phyloP scores from a whole-genome alignment of 2,797 vertebrate genomes.

The Anas flavirostris region DNA sequence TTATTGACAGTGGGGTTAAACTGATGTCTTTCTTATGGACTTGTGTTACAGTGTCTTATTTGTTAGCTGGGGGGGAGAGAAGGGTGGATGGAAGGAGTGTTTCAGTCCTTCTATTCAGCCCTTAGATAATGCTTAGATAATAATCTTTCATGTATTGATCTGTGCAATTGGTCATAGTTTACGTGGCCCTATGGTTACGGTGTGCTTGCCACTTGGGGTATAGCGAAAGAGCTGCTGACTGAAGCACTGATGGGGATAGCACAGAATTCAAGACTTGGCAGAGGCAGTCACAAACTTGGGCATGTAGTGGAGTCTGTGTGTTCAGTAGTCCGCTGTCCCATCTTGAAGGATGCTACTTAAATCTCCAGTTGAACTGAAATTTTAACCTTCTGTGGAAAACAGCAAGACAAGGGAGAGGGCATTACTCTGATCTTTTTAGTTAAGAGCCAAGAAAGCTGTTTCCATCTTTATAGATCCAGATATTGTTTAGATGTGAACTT shows the following conservation, averaged over 20 bases:
- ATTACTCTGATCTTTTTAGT: background rate
- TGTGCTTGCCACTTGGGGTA: background rate
- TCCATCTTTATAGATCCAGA: background rate
- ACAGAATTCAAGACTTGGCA: background rate
- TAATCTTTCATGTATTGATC: background rate
- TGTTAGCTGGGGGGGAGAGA: background rate
- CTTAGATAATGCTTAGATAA: background rate
- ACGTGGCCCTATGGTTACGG: background rate
- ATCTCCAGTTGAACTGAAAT: background rate
- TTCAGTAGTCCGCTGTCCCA: background rate
- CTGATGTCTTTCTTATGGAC: background rate
- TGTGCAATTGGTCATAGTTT: background rate
- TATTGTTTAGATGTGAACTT: background rate
- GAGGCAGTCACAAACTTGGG: background rate
- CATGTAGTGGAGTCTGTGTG: rapidly evolving
- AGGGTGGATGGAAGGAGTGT: background rate
- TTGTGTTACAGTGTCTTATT: background rate
- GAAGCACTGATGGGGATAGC: background rate
- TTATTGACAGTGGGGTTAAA: background rate
- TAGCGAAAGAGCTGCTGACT: background rate
- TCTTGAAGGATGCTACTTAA: background rate
- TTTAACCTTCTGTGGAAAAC: background rate
- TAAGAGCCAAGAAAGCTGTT: background rate
- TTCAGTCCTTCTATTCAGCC: background rate
- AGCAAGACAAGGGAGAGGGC: background rate